A percentile compares a stretch with the other conserved stretches of the same genome.
phyloP scores from a whole-genome alignment of 1,140 invertebrate species.

The Phymastichus coffea region DNA sequence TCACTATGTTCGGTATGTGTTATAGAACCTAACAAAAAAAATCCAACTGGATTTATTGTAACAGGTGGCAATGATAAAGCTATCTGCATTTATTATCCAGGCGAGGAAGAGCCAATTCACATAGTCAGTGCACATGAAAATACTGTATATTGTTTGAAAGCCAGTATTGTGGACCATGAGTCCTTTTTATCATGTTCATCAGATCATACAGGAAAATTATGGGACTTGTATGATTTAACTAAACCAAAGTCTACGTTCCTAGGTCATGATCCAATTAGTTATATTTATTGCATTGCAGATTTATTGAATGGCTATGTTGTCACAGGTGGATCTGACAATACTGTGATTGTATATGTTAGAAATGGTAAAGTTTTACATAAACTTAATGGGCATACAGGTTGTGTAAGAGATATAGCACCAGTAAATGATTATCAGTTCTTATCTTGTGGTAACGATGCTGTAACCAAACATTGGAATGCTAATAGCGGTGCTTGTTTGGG shows the following conservation, averaged over 20 bases:
- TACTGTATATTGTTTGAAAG: conserved; percentile 69
- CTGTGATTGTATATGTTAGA: conserved; percentile 78
- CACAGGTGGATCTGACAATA: conserved; percentile 89
- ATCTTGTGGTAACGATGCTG: conserved; percentile 89
- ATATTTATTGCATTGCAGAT: conserved; percentile 84
- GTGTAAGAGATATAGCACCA: conserved; percentile 77
- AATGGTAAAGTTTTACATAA: conserved; percentile 57
- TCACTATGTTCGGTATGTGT: conserved; percentile 80
- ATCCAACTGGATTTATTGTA: conserved; percentile 76
- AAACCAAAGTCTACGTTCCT: conserved; percentile 60
- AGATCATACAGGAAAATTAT: conserved; percentile 85
- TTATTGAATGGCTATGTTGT: conserved; percentile 65
- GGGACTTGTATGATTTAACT: conserved; percentile 63
- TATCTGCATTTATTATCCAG: conserved; percentile 74
- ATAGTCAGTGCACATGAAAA: conserved; percentile 78
- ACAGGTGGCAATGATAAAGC: conserved; percentile 87
- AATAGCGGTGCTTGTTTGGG: conserved; percentile 74
- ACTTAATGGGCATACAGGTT: conserved; percentile 80
- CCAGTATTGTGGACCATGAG: conserved; percentile 54
- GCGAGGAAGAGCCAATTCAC: conserved; percentile 61
- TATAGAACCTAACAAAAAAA: conserved; percentile 66
- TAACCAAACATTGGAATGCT: conserved; percentile 76
- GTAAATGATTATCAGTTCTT: conserved; percentile 72
- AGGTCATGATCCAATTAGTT: conserved; percentile 71
- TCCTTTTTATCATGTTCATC: conserved; percentile 81